phyloP scores from a whole-genome alignment of 2,888 invertebrate genomes.

The Lepas anatifera region DNA sequence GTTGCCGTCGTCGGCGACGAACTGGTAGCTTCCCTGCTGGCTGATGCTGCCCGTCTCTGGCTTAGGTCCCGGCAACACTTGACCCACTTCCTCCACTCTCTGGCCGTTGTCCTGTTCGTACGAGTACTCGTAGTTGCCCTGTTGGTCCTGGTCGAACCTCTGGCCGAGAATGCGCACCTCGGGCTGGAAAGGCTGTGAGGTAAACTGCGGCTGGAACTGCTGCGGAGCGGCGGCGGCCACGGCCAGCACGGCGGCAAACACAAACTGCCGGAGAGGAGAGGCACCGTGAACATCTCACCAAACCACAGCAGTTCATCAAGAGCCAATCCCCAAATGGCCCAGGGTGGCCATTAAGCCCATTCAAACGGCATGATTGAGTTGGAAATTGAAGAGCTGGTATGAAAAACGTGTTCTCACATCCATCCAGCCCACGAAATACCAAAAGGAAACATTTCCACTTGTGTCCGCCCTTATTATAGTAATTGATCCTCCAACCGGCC shows the following conservation, averaged over 20 bases:
- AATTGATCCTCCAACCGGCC: no score
- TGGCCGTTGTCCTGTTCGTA: constrained; percentile 8
- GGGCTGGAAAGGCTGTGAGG: not conserved
- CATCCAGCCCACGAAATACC: no score
- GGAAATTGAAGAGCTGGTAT: no score
- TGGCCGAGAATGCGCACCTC: not conserved
- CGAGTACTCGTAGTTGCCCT: not conserved
- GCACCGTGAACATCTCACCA: no score
- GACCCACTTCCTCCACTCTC: not conserved
- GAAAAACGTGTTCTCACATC: no score
- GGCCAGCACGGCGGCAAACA: not conserved
- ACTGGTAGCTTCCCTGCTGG: not conserved
- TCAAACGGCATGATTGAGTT: no score
- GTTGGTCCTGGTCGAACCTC: not conserved
- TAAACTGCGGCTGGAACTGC: not conserved
- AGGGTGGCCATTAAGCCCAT: no score
- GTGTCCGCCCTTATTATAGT: no score
- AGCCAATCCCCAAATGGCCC: no score
- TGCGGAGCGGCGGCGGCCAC: not conserved
- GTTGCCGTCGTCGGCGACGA: not conserved
- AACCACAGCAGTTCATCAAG: no score
- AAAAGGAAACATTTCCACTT: no score
- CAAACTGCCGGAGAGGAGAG: not conserved
- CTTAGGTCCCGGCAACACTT: not conserved
- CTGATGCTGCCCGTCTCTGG: not conserved